Percentiles rank a stretch among this genome's conserved stretches.
Evolutionary conservation across 2,888 invertebrate genomes (phyloP).

Genomic region (Parnassius glacialis): DNA sequence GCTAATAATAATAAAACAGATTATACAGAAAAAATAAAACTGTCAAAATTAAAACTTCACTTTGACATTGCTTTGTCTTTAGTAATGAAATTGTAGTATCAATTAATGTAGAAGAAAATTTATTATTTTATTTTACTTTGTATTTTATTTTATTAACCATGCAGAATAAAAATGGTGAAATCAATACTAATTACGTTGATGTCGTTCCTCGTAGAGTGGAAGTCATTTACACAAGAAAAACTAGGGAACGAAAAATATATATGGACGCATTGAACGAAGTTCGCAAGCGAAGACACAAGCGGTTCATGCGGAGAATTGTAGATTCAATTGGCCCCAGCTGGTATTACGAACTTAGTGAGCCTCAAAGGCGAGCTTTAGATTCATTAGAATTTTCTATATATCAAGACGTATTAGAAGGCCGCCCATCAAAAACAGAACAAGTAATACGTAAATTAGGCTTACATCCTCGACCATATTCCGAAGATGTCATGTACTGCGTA

Average conservation of each 20-base stretch:
- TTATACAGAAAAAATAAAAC: too few relatives aligned
- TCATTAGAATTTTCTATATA: slow-evolving; percentile 52
- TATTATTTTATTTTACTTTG: slow-evolving; percentile 19
- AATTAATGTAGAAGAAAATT: slow-evolving; percentile 15
- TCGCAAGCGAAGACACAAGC: slow-evolving; percentile 45
- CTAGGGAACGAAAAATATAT: slow-evolving; percentile 55
- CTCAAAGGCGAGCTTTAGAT: slow-evolving; percentile 58
- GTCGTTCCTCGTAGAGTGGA: slow-evolving; percentile 37
- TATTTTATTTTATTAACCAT: slow-evolving; percentile 32
- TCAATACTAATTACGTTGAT: slow-evolving; percentile 4
- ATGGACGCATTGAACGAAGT: slow-evolving; percentile 62
- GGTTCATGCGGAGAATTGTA: slow-evolving; percentile 39
- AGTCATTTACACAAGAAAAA: slow-evolving; percentile 52
- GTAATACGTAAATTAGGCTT: slow-evolving; percentile 56
- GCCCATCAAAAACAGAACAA: slow-evolving; percentile 47
- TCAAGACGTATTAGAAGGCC: slow-evolving; percentile 63
- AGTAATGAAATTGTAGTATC: slow-evolving; percentile 15
- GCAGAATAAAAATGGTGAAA: slow-evolving; percentile 6
- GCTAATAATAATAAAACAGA: too few relatives aligned
- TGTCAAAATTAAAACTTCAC: slow-evolving; percentile 6
- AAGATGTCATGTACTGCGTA: slow-evolving; percentile 60
- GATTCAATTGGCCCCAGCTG: slow-evolving; percentile 58
- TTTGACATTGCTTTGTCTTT: slow-evolving; percentile 8
- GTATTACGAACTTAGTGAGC: slow-evolving; percentile 67
- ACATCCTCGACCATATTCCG: slow-evolving; percentile 47